A percentile compares a stretch with the other conserved stretches of the same genome.
These are phyloP conservation scores for Pagrus major DNA, from an alignment of 2,113 vertebrate genomes.

Conservation along the genomic window DNA sequence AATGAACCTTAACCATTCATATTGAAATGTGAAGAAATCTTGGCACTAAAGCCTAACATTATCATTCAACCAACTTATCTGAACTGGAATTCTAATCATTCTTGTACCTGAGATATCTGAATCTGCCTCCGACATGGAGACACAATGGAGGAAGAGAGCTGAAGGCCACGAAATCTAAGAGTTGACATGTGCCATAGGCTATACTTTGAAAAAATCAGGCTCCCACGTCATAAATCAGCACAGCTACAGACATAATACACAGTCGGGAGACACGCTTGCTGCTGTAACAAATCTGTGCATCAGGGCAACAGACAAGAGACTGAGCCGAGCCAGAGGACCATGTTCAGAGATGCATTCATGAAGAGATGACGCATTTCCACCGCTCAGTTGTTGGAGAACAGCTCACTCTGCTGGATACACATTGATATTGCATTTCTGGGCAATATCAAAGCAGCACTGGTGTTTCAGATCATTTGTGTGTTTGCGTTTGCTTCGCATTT, in stretches of 20 bases:
- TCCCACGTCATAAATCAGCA: not conserved
- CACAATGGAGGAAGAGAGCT: not conserved
- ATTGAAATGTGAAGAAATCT: not conserved
- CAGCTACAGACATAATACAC: not conserved
- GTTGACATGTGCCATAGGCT: not conserved
- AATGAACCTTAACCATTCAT: not conserved
- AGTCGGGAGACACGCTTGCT: not conserved
- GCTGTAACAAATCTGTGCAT: not conserved
- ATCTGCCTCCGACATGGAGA: not conserved
- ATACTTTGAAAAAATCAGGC: not conserved
- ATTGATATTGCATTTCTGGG: slow-evolving; percentile 33
- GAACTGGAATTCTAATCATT: not conserved
- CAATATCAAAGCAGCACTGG: not conserved
- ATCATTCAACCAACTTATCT: not conserved
- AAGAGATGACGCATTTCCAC: not conserved
- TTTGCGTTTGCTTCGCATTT: not conserved
- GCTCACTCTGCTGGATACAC: slow-evolving; percentile 64
- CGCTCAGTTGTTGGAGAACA: slow-evolving; percentile 59
- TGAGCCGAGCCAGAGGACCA: slow-evolving; percentile 5
- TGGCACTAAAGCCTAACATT: not conserved
- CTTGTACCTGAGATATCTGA: not conserved
- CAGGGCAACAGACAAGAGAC: slow-evolving; percentile 22
- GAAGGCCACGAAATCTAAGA: not conserved
- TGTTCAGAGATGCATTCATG: slow-evolving; percentile 16
- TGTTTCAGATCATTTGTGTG: not conserved